Base-by-base conservation (phyloP, 2,113 vertebrate species). In the Scolopax mira region DNA sequence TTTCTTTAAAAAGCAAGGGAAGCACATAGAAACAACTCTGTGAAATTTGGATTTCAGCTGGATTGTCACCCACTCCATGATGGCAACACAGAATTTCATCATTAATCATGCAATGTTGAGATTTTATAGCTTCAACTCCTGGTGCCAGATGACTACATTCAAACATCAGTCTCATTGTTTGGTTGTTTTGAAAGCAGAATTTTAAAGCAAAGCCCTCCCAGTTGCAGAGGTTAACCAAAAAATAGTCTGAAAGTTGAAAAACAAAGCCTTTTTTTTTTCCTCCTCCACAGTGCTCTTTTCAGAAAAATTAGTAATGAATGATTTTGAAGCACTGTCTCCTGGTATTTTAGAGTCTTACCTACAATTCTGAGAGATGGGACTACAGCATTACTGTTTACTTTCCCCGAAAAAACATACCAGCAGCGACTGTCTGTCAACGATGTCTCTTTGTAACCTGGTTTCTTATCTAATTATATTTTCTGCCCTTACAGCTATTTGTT, bases 401-500 rank as follows among this genome's bases (percentile, higher is more conserved):
- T 42, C 54, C 41, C 60, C 70, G 24, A 46, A 65, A 33, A 35
- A 42, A 22, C 28, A 10, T 2, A 54, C 24, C 51, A 66, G 65
- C 84, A 78, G 61, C 1, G 4, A 41, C 27, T 27, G 9, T 3
- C 60, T 79, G 70, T 5, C 88, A 44, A 1, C 28, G 28, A 1
- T 0, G 5, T 8, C 57, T 69, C n/a, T 30, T 39, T 35, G 51
- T 42, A 55, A 33, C 30, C 58, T 35, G 18, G 1, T 5, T 74
- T 48, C 39, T 41, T 17, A 15, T 7, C 25, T 44, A 11, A 19
- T 18, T 18, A 7, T 11, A 13, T 3, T 39, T 39, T n/a, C 61
- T 48, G 35, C 33, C 52, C n/a, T 12, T 5, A 11, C 18, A 28
- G 27, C 54, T 2, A 0, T 1, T 41, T 9, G 15, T 4, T 27